Evolutionary conservation across 1,140 invertebrate genomes (phyloP), one percentile per base, ranked within the genome.

Genomic region (Caenorhabditis tropicalis): DNA sequence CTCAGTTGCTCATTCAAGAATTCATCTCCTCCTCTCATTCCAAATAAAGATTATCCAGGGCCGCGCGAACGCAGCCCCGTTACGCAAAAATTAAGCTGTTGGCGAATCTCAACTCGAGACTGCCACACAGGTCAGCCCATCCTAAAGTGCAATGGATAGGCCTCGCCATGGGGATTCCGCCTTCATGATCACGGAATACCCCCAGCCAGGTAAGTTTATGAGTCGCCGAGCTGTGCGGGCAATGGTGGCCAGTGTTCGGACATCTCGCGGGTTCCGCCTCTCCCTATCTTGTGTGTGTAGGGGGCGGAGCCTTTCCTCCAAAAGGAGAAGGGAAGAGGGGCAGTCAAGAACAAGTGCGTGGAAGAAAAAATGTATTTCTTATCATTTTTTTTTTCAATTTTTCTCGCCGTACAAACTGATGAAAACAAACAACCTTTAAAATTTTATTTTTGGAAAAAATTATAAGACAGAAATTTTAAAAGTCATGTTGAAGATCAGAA

Each of bases 41-140:
- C n/a, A n/a, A n/a, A n/a, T n/a, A 53, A 1, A 60, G 24, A n/a
- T n/a, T 74, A 36, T 74, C 36, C 36, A 74, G 65, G 65, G 65
- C 65, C 65, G 65, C 65, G 65, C 65, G 65, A 5, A 74, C 65
- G 65, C 65, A 74, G 65, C 65, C 36, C 65, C 65, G 65, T 33
- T 74, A 74, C 65, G 65, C 65, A 74, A 74, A 74, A 74, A 74
- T 74, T 74, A 46, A 74, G 36, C 65, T 74, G 65, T 74, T 74
- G 65, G 65, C 65, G 65, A 74, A 74, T 74, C 65, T 74, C 65
- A 74, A 74, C 65, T 74, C 65, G 65, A 74, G 65, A 74, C 65
- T 74, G 65, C 65, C 65, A 74, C 65, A 74, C 65, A 74, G 65
- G 65, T 74, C 65, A 74, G 65, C 65, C 65, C 65, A 31, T 31